Evolutionary conservation across 2,888 invertebrate species (phyloP).

Genomic region (Cyclophora punctaria): DNA sequence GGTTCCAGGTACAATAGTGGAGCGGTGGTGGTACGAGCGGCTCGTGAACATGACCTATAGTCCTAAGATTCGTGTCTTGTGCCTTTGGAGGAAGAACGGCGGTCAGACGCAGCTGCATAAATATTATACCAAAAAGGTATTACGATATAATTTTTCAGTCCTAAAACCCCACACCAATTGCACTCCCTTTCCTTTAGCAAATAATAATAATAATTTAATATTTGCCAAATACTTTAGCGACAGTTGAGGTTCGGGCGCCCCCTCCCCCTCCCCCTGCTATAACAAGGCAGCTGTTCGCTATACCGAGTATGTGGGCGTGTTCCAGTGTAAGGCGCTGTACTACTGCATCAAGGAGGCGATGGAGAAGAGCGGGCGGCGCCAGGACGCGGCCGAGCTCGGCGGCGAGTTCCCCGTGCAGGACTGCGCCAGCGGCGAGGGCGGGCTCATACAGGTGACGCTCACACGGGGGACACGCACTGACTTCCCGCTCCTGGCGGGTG

Average conservation of each 20-base stretch:
- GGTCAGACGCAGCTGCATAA: conserved; percentile 97
- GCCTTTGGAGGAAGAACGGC: conserved; percentile 96
- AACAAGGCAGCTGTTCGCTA: too few species aligned
- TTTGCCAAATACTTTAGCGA: too few species aligned
- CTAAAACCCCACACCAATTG: too few species aligned
- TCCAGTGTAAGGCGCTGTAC: conserved; percentile 97
- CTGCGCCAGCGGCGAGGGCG: conserved; percentile 97
- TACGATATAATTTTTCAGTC: too few species aligned
- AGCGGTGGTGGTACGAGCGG: conserved; percentile 99
- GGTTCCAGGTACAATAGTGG: conserved; percentile 84
- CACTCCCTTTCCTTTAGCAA: too few species aligned
- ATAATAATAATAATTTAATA: too few species aligned
- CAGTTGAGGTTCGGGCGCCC: too few species aligned
- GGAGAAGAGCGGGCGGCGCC: conserved; percentile 90
- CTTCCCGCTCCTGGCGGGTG: too few species aligned
- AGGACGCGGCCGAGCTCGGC: conserved; percentile 82
- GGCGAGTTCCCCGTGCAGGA: conserved; percentile 99
- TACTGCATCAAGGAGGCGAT: conserved; percentile 99
- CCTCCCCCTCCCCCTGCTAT: too few species aligned
- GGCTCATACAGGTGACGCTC: conserved; percentile 83
- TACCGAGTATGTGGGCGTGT: background rate
- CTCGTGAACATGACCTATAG: conserved; percentile 99
- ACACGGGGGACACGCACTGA: too few species aligned
- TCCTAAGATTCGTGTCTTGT: conserved; percentile 97
- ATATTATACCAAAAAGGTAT: conserved; percentile 98